Evolutionary conservation across 37 sponge, comb jelly and placozoan genomes (phyloP).

Genomic region (Aphrocallistes beatrix): DNA sequence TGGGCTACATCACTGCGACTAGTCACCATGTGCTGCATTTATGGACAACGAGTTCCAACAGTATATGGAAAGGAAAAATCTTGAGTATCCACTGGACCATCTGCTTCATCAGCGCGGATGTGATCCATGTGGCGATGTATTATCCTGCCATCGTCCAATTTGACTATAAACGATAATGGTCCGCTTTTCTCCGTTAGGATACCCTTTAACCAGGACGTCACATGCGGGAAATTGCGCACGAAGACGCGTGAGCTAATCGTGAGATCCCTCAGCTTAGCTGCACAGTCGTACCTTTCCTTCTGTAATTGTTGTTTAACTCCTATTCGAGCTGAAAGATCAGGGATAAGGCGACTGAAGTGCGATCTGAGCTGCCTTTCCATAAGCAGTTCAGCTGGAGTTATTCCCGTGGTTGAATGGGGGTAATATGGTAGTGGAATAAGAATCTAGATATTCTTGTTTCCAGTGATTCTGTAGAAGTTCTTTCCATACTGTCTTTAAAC

Average conservation of each 20-base stretch:
- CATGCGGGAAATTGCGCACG: conserved; percentile 12
- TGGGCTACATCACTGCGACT: too few species aligned
- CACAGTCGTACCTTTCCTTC: not conserved
- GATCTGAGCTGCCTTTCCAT: conserved; percentile 27
- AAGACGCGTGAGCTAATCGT: not conserved
- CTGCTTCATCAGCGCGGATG: too few species aligned
- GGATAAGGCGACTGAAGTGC: conserved; percentile 2
- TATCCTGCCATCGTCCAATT: conserved; percentile 7
- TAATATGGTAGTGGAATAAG: conserved; percentile 26
- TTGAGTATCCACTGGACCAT: too few species aligned
- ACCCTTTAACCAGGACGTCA: not conserved
- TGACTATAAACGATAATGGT: conserved; percentile 2
- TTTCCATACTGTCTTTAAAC: conserved; percentile 21
- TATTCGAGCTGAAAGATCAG: conserved; percentile 15
- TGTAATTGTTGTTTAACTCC: too few species aligned
- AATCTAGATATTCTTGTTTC: conserved; percentile 20
- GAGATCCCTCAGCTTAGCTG: not conserved
- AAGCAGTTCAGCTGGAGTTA: conserved; percentile 20
- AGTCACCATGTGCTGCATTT: too few species aligned
- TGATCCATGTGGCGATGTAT: conserved; percentile 25
- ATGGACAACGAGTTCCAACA: too few species aligned
- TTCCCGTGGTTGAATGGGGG: conserved; percentile 21
- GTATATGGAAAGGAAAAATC: too few species aligned
- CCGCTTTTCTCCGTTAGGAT: not conserved
- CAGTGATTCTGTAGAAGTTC: not conserved